Evolutionary conservation across 1,140 invertebrate species (phyloP).

Genomic region (Lerema accius): DNA sequence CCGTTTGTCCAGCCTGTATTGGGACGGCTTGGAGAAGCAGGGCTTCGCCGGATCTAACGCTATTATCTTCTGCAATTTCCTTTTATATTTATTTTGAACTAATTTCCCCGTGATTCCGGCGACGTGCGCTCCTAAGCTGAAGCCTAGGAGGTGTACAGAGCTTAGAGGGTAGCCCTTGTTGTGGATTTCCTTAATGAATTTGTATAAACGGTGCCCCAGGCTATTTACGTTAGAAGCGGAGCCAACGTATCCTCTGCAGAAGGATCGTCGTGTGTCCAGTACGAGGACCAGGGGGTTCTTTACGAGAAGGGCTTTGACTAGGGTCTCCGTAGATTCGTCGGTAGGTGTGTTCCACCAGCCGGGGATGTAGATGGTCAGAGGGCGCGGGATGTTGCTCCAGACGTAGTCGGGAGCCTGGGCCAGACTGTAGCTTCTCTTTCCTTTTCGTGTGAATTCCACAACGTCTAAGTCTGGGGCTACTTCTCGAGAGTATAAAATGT

Average conservation of each 20-base stretch:
- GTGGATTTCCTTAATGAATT: conserved; percentile 54
- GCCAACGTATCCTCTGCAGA: conserved; percentile 60
- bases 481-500: conserved; percentile 53
- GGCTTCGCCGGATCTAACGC: conserved; percentile 89
- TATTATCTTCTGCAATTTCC: conserved; percentile 88
- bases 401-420: conserved; percentile 45
- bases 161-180: conserved; percentile 65
- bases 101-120: conserved; percentile 88
- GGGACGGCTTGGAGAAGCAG: conserved; percentile 77
- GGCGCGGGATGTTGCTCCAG: conserved; percentile 30
- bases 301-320: conserved; percentile 58
- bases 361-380: conserved; percentile 55
- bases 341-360: conserved; percentile 73
- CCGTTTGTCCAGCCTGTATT: conserved; percentile 66
- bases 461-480: conserved; percentile 51
- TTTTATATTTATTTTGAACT: conserved; percentile 80
- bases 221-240: conserved; percentile 57
- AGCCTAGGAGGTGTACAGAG: conserved; percentile 88
- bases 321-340: conserved; percentile 56
- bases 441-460: conserved; percentile 46
- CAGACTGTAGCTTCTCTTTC: conserved; percentile 46
- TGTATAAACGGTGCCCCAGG: conserved; percentile 53
- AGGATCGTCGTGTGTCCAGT: conserved; percentile 55
- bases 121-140: conserved; percentile 91
- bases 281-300: conserved; percentile 52